Percentiles rank a stretch among this genome's conserved stretches.
phyloP scores from a whole-genome alignment of 2,888 invertebrate genomes.

The Julus scandinavius region DNA sequence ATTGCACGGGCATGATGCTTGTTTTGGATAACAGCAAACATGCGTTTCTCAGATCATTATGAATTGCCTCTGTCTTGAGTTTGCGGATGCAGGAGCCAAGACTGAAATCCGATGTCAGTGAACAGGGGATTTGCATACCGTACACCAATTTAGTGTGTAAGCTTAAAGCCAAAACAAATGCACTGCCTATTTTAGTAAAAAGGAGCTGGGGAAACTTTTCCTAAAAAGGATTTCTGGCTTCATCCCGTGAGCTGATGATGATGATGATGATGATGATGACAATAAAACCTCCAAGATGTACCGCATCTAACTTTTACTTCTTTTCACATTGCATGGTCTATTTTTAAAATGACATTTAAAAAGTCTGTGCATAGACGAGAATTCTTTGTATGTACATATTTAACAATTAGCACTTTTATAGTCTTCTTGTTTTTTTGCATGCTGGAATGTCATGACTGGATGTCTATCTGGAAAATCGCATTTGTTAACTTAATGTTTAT shows the following conservation, averaged over 20 bases:
- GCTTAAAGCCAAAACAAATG: conserved; percentile 2
- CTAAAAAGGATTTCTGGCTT: conserved; percentile 19
- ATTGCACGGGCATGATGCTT: not conserved
- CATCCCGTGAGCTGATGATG: not conserved
- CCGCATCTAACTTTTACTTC: not conserved
- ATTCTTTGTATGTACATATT: too few species aligned
- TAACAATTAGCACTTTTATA: too few species aligned
- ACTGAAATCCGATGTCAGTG: conserved; percentile 24
- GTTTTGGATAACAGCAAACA: conserved; percentile 26
- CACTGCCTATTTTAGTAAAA: not conserved
- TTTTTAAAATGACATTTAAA: not conserved
- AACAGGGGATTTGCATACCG: conserved; percentile 18
- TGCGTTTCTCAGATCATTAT: not conserved
- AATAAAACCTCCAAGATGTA: not conserved
- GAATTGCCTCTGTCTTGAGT: not conserved
- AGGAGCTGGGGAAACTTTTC: not conserved
- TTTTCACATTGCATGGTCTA: too few species aligned
- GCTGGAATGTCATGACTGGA: too few species aligned
- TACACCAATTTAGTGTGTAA: not conserved
- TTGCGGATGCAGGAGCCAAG: not conserved
- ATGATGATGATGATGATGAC: not conserved
- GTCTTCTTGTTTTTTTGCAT: too few species aligned
- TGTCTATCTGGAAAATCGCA: too few species aligned
- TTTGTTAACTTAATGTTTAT: too few species aligned
- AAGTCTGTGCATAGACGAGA: too few species aligned